These are phyloP conservation scores for Circaetus cinerascens DNA, from an alignment of 2,113 vertebrate species.

Conservation along the genomic window DNA sequence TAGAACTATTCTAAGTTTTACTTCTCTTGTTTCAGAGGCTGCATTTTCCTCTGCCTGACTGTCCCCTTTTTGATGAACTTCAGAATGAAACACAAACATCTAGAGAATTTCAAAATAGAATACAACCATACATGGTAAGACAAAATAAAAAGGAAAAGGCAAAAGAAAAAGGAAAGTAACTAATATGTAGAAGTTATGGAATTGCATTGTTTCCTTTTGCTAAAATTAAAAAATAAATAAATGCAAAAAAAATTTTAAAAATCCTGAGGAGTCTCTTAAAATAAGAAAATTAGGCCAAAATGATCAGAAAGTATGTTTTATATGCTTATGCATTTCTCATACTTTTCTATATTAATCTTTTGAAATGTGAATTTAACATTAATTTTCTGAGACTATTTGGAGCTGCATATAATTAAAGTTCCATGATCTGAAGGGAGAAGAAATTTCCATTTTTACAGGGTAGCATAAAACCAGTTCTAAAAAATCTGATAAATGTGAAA, in stretches of 20 bases:
- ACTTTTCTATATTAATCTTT: neutral
- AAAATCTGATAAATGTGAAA: neutral
- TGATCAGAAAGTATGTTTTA: neutral
- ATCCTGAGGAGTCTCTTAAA: neutral
- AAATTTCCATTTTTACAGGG: neutral
- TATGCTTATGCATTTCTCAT: neutral
- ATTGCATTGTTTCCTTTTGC: neutral
- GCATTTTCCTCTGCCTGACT: slow-evolving; percentile 64
- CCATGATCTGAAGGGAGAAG: neutral
- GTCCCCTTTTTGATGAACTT: slow-evolving; percentile 70
- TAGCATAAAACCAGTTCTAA: neutral
- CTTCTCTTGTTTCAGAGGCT: slow-evolving; percentile 65
- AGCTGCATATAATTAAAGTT: neutral
- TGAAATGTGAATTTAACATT: neutral
- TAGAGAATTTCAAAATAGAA: slow-evolving; percentile 39
- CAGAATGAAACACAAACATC: slow-evolving; percentile 67
- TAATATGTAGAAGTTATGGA: neutral
- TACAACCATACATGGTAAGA: slow-evolving; percentile 71
- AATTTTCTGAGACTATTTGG: neutral
- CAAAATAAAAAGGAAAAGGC: neutral
- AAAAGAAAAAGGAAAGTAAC: neutral
- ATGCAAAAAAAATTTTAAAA: neutral
- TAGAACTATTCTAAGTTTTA: neutral
- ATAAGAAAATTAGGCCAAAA: neutral
- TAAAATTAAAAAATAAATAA: neutral